Percentiles rank a stretch among this genome's conserved stretches.
phyloP scores from a whole-genome alignment of 2,888 invertebrate species.

The Oscheius sp. region DNA sequence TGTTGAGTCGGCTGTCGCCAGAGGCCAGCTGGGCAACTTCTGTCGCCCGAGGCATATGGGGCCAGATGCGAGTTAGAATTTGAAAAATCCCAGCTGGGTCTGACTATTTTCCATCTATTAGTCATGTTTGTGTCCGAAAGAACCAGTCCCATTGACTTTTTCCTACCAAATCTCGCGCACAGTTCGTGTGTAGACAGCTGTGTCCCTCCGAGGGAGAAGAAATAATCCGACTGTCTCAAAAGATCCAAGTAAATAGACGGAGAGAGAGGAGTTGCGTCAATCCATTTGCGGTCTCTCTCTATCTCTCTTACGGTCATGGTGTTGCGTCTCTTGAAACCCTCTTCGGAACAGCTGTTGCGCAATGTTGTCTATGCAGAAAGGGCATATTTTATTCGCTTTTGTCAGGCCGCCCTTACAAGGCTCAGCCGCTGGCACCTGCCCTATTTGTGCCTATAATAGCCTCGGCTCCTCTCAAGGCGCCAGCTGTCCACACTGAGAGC shows the following conservation, averaged over 20 bases:
- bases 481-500: conserved; percentile 19
- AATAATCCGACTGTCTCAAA: neutral
- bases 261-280: neutral
- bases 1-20: conserved; percentile 23
- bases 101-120: too few species aligned
- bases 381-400: conserved; percentile 28
- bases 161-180: conserved; percentile 15
- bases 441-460: conserved; percentile 14
- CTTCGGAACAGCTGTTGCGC: conserved; percentile 30
- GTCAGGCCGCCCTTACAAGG: conserved; percentile 12
- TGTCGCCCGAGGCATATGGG: conserved; percentile 9
- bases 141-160: conserved; percentile 19
- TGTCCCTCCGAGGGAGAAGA: conserved; percentile 2
- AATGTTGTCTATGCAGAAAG: conserved; percentile 25
- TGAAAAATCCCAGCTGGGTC: too few species aligned
- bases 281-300: neutral
- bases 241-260: neutral
- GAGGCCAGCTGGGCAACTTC: conserved; percentile 23
- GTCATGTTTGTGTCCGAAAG: neutral
- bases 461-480: conserved; percentile 19
- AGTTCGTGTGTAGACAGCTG: conserved; percentile 23
- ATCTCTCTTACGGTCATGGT: conserved; percentile 1
- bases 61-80: neutral
- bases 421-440: conserved; percentile 18
- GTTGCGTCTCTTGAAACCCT: conserved; percentile 15